phyloP scores from a whole-genome alignment of 2,113 vertebrate genomes.

The Calypte anna region DNA sequence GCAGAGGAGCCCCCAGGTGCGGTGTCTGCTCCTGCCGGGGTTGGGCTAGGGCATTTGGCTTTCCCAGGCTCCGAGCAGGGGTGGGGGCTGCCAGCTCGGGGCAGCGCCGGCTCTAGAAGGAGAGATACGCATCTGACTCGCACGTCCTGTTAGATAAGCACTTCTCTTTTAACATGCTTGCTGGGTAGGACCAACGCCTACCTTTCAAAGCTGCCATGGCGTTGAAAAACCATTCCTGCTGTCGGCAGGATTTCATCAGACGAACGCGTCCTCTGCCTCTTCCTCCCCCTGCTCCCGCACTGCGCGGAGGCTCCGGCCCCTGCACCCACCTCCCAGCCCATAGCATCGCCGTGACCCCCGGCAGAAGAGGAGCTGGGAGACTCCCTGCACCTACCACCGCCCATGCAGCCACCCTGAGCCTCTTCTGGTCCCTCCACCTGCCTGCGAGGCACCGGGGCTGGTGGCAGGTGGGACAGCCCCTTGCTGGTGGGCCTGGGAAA shows the following conservation, averaged over 20 bases:
- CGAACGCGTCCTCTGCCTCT: fast-evolving
- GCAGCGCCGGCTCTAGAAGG: background rate
- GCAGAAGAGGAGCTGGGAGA: background rate
- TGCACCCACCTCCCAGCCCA: background rate
- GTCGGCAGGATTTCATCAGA: background rate
- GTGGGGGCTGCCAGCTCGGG: background rate
- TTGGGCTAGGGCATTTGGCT: background rate
- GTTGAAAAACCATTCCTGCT: background rate
- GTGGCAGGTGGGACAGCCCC: background rate
- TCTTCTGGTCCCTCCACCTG: background rate
- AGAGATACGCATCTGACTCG: fast-evolving
- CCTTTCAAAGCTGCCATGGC: background rate
- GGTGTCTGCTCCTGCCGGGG: background rate
- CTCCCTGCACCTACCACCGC: fast-evolving
- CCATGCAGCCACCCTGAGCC: fast-evolving
- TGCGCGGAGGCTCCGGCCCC: background rate
- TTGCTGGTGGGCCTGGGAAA: background rate
- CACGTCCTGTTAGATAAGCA: background rate
- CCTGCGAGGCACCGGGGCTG: fast-evolving
- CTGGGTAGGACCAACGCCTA: background rate
- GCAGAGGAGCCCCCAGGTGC: background rate
- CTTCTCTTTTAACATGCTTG: background rate
- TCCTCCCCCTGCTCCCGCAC: background rate
- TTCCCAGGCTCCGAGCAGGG: background rate
- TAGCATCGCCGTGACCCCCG: background rate